Base-by-base conservation (phyloP, 2,888 invertebrate genomes). In the Epinotia brunnichana region DNA sequence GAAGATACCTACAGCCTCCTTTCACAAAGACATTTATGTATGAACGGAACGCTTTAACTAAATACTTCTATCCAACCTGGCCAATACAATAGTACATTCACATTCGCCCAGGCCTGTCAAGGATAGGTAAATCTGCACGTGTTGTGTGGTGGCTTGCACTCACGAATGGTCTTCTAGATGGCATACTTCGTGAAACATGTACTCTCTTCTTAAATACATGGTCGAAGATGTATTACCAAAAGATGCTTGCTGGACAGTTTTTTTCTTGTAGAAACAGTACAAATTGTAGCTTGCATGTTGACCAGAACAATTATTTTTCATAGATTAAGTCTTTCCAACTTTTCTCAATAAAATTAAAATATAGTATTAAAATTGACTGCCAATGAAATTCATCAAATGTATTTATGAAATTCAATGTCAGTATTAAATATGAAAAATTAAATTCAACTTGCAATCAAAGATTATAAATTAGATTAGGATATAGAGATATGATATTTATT, bases 401-500 rank as follows among this genome's bases (percentile, higher is more conserved):
- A 78, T 69, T 57, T 56, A 39, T 66, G 21, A 54, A 64, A 24
- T 66, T 66, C 48, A 63, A 63, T 53, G 59, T 11, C 64, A 61
- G 60, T 53, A 39, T n/a, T 48, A 73, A 63, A 64, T 51, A 70
- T 73, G 66, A 63, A 68, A 53, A 56, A 41, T 83, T 81, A 82
- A 83, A 86, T 83, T 81, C 80, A 82, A 41, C n/a, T 72, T 67
- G 61, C 71, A 35, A 66, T 66, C 81, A 77, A 79, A 79, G 85
- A 84, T 80, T 81, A 82, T 84, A 85, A 86, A 82, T 80, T 87
- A 85, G 85, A 79, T 78, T 82, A 82, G 82, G 82, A 81, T 83
- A 83, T 84, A 85, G 83, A 85, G 76, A 82, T 62, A 56, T 68
- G 76, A 83, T 83, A 84, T 87, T 86, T 90, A 91, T 91, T 91